phyloP scores from a whole-genome alignment of 2,797 vertebrate genomes.

The Coregonus ussuriensis region DNA sequence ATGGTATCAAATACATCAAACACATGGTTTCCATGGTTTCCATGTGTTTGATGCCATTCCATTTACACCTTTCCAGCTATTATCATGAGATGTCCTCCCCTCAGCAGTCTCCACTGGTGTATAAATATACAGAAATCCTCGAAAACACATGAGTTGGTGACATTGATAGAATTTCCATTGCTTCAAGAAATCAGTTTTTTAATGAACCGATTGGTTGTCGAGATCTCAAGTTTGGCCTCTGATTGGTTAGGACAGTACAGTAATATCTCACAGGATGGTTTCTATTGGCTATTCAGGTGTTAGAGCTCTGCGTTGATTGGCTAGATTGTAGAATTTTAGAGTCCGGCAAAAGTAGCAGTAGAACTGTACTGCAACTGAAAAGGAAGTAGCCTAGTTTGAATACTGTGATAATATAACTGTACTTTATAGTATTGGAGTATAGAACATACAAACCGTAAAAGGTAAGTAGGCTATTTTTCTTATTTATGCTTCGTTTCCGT shows the following conservation, averaged over 20 bases:
- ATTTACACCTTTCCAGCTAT: no score
- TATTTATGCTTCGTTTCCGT: not conserved
- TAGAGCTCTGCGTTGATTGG: constrained; percentile 49
- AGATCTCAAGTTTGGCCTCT: not conserved
- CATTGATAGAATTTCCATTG: not conserved
- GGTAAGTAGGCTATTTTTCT: not conserved
- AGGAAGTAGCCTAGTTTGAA: constrained; percentile 54
- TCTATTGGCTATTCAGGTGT: constrained; percentile 31
- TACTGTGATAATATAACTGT: no score
- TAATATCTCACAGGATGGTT: not conserved
- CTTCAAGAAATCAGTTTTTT: not conserved
- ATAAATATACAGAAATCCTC: not conserved
- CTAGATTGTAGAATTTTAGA: constrained; percentile 26
- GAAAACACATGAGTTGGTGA: constrained; percentile 1
- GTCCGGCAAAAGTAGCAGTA: constrained; percentile 61
- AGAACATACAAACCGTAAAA: not conserved
- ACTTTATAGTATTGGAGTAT: constrained; percentile 32
- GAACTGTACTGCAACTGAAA: constrained; percentile 48
- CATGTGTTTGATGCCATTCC: no score
- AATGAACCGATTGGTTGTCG: constrained; percentile 38
- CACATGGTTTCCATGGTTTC: no score
- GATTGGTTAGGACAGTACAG: constrained; percentile 40
- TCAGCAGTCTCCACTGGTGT: no score
- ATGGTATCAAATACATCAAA: no score
- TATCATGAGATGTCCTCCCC: no score